Conservation (phyloP, 2,113 vertebrate genomes). For the Sialia sialis region DNA sequence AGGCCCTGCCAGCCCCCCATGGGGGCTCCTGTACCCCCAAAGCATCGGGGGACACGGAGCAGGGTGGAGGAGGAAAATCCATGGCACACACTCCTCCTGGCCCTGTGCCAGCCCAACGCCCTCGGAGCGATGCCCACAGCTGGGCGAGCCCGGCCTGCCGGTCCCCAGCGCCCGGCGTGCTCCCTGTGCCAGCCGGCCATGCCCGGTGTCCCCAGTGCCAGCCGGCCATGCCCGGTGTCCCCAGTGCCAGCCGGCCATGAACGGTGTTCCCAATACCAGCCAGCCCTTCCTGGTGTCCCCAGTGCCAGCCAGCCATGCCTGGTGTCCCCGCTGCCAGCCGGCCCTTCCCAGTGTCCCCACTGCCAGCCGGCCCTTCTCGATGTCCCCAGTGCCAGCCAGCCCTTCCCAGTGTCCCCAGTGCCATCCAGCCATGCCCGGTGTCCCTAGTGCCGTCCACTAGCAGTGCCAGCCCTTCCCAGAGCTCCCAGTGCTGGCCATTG, state of each 20-base stretch:
- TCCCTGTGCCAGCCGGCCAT: not conserved
- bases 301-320: not conserved
- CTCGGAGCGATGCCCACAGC: not conserved
- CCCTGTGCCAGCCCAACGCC: not conserved
- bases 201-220: fast-evolving
- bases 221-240: fast-evolving
- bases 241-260: fast-evolving
- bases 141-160: slow-evolving; percentile 24
- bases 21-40: not conserved
- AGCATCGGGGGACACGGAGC: not conserved
- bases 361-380: not conserved
- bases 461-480: not conserved
- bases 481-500: not conserved
- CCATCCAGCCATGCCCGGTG: too few species aligned
- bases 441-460: not conserved
- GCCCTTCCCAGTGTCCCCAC: not conserved
- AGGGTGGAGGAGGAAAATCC: not conserved
- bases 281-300: fast-evolving
- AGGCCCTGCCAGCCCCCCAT: fast-evolving
- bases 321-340: not conserved
- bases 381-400: fast-evolving
- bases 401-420: fast-evolving
- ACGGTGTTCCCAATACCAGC: not conserved
- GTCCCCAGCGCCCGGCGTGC: slow-evolving; percentile 25
- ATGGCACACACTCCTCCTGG: not conserved